A percentile compares a stretch with the other conserved stretches of the same genome.
phyloP scores from a whole-genome alignment of 2,113 vertebrate species.

The Gracilinanus agilis region DNA sequence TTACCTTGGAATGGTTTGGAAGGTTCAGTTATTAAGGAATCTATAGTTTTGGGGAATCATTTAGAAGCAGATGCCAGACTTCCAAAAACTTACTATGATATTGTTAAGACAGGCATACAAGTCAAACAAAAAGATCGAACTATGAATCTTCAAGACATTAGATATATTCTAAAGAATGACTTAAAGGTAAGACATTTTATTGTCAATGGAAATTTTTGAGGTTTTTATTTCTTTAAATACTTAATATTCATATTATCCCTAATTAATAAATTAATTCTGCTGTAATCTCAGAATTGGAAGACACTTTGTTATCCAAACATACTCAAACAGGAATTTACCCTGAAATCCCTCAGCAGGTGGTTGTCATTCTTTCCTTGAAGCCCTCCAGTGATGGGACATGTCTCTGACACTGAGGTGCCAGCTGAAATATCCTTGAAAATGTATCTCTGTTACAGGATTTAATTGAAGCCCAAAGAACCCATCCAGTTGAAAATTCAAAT shows the following conservation, averaged over 20 bases:
- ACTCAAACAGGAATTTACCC: background rate
- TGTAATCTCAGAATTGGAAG: background rate
- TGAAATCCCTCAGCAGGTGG: background rate
- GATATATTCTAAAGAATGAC: constrained; percentile 85
- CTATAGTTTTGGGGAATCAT: constrained; percentile 77
- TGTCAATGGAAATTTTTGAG: background rate
- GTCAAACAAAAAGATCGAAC: constrained; percentile 81
- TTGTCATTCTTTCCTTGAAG: background rate
- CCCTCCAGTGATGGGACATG: background rate
- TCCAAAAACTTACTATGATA: constrained; percentile 82
- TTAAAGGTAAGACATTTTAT: constrained; percentile 82
- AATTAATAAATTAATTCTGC: background rate
- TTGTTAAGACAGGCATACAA: constrained; percentile 84
- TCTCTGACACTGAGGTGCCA: constrained; percentile 1
- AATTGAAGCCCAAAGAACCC: constrained; percentile 66
- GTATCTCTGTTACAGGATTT: constrained; percentile 79
- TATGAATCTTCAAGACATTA: constrained; percentile 86
- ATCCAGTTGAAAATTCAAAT: constrained; percentile 13
- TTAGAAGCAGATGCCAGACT: constrained; percentile 85
- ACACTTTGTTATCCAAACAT: background rate
- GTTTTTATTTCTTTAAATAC: background rate
- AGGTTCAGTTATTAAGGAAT: constrained; percentile 80
- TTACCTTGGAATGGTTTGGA: constrained; percentile 86
- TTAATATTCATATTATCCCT: background rate
- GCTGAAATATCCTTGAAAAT: background rate